Percentiles rank a stretch among this genome's conserved stretches.
phyloP scores from a whole-genome alignment of 2,888 invertebrate genomes.

The Junonia oenone region DNA sequence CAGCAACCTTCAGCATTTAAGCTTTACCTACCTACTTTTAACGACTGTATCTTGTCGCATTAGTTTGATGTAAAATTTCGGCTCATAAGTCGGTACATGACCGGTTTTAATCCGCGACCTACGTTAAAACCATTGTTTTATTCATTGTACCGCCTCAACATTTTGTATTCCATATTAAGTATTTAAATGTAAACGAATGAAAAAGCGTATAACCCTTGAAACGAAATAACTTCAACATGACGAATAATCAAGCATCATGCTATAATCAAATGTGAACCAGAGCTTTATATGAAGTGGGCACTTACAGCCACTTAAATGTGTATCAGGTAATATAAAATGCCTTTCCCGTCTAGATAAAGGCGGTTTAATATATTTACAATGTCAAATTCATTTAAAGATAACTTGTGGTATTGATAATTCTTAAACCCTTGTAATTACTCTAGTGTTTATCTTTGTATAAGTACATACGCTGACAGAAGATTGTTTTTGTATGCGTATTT shows the following conservation, averaged over 20 bases:
- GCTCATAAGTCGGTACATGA: no score
- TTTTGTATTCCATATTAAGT: no score
- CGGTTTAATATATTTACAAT: neutral
- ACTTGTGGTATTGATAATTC: neutral
- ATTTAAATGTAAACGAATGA: neutral
- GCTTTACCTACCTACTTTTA: no score
- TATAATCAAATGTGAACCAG: conserved; percentile 16
- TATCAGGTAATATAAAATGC: conserved; percentile 23
- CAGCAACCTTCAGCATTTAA: no score
- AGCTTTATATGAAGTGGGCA: conserved; percentile 16
- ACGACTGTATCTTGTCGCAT: no score
- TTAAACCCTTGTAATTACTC: neutral
- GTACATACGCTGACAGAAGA: no score
- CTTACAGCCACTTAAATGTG: conserved; percentile 9
- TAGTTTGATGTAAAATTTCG: no score
- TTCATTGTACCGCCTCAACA: neutral
- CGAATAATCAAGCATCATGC: conserved; percentile 16
- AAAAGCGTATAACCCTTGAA: neutral
- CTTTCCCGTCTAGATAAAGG: conserved; percentile 6
- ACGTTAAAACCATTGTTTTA: neutral
- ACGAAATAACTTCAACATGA: conserved; percentile 14
- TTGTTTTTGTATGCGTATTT: no score
- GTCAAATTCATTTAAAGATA: neutral
- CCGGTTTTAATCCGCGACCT: no score
- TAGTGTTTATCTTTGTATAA: no score